phyloP scores from a whole-genome alignment of 2,888 invertebrate genomes.

The Habroteleia sp. region DNA sequence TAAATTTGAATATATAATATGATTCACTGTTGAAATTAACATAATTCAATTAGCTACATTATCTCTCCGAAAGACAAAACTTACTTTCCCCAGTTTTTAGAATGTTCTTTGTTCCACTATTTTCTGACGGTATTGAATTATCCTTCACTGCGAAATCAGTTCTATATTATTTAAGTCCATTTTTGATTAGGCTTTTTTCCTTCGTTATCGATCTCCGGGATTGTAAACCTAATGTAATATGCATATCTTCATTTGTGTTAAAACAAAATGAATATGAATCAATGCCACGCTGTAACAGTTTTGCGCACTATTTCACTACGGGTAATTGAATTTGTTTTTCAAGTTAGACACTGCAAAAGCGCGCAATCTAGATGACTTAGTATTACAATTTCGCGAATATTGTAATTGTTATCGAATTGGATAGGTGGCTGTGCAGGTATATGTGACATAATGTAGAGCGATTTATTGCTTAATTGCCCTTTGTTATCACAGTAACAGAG shows the following conservation, averaged over 20 bases:
- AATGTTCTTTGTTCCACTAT: slow-evolving; percentile 14
- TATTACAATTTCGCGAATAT: slow-evolving; percentile 41
- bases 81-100: slow-evolving; percentile 15
- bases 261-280: slow-evolving; percentile 35
- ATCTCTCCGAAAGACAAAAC: slow-evolving; percentile 28
- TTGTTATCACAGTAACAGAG: slow-evolving; percentile 44
- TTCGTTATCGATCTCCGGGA: slow-evolving; percentile 6
- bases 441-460: slow-evolving; percentile 44
- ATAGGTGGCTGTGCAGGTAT: slow-evolving; percentile 30
- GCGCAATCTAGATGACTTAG: slow-evolving; percentile 40
- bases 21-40: slow-evolving; percentile 53
- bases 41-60: slow-evolving; percentile 56
- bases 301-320: slow-evolving; percentile 4
- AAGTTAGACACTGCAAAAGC: slow-evolving; percentile 32
- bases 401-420: slow-evolving; percentile 53
- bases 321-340: slow-evolving; percentile 53
- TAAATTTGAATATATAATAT: slow-evolving; percentile 40
- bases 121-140: slow-evolving; percentile 10
- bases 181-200: neutral
- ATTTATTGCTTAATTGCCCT: slow-evolving; percentile 54
- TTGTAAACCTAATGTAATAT: slow-evolving; percentile 12
- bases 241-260: slow-evolving; percentile 31
- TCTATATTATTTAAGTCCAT: neutral
- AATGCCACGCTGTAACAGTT: slow-evolving; percentile 17
- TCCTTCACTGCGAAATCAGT: slow-evolving; percentile 14